Evolutionary conservation across 2,113 vertebrate species (phyloP).

Genomic region (Erythrocercus mccallii): DNA sequence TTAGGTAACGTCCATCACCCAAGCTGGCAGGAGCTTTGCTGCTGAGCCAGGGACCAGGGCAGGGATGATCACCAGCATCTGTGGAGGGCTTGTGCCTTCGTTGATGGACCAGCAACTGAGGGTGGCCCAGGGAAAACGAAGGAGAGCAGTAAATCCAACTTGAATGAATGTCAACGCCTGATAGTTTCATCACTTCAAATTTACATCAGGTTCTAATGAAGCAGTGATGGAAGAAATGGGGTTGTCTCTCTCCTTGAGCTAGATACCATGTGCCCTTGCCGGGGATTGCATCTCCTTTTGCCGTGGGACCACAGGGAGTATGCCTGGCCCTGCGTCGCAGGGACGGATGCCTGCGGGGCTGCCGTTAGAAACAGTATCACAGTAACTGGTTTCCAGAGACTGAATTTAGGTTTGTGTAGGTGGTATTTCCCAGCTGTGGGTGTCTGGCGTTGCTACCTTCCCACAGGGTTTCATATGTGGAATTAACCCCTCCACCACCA

Average conservation of each 20-base stretch:
- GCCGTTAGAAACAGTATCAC: conserved; percentile 38
- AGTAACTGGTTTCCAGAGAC: conserved; percentile 44
- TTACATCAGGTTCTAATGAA: not conserved
- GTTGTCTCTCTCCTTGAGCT: not conserved
- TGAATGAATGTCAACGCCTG: not conserved
- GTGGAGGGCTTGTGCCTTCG: not conserved
- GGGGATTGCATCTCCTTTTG: not conserved
- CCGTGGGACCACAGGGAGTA: not conserved
- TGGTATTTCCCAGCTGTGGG: conserved; percentile 37
- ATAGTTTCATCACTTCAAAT: not conserved
- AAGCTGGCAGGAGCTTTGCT: not conserved
- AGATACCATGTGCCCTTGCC: not conserved
- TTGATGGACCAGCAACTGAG: not conserved
- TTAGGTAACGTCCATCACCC: not conserved
- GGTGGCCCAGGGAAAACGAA: accelerated
- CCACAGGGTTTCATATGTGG: not conserved
- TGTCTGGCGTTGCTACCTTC: conserved; percentile 21
- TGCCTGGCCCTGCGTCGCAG: accelerated
- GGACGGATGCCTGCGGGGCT: not conserved
- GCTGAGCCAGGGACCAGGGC: not conserved
- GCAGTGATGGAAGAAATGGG: not conserved
- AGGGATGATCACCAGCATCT: not conserved
- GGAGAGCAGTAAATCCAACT: not conserved
- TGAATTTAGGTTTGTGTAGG: conserved; percentile 43
- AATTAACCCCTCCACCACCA: conserved; percentile 20